phyloP scores from a whole-genome alignment of 2,888 invertebrate species.

The Cyrtodaria siliqua region DNA sequence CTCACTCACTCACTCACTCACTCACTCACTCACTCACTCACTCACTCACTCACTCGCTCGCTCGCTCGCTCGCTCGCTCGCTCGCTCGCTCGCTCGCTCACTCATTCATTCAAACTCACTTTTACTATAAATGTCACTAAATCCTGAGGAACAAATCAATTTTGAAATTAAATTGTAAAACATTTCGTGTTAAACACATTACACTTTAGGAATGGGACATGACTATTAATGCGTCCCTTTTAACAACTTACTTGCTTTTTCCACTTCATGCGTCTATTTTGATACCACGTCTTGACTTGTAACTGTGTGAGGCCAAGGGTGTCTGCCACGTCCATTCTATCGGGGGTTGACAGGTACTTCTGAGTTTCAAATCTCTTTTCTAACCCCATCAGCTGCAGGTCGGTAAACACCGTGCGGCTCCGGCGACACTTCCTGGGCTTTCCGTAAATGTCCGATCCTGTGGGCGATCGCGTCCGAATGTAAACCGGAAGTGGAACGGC shows the following conservation, averaged over 20 bases:
- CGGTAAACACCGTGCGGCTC: constrained; percentile 84
- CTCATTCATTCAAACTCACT: neutral
- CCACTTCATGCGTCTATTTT: constrained; percentile 87
- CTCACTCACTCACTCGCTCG: constrained; percentile 10
- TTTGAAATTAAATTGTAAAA: too few relatives aligned
- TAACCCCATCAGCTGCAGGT: constrained; percentile 85
- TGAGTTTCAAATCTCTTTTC: constrained; percentile 86
- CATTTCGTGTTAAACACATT: too few relatives aligned
- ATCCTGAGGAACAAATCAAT: too few relatives aligned
- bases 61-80: neutral
- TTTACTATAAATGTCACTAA: too few relatives aligned
- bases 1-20: constrained; percentile 10
- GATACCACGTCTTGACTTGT: constrained; percentile 87
- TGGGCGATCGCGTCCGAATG: constrained; percentile 78
- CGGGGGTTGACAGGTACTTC: constrained; percentile 87
- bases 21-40: constrained; percentile 7
- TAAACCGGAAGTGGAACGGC: constrained; percentile 82
- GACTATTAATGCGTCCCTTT: too few relatives aligned
- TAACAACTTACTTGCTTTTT: constrained; percentile 87
- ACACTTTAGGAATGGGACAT: too few relatives aligned
- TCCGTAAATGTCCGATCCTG: constrained; percentile 67
- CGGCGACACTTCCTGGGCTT: constrained; percentile 82
- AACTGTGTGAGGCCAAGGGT: constrained; percentile 86
- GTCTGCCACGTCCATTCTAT: constrained; percentile 85
- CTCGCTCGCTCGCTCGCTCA: constrained; percentile 7